A percentile compares a stretch with the other conserved stretches of the same genome.
Conservation (phyloP, 2,113 vertebrate genomes). For the Rattus norvegicus region DNA sequence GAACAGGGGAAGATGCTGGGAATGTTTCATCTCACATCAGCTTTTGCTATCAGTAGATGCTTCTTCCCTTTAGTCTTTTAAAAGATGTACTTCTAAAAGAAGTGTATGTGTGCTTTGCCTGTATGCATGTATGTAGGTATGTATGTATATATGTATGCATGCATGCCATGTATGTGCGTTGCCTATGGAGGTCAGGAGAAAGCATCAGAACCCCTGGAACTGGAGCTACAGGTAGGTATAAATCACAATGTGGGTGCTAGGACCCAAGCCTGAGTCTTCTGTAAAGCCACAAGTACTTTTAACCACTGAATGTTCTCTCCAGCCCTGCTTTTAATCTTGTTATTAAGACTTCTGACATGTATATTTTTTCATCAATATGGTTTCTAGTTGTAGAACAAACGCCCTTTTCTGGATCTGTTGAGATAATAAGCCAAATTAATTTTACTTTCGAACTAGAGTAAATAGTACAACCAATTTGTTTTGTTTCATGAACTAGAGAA, state of each 20-base stretch:
- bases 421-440: slow-evolving; percentile 1
- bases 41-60: slow-evolving; percentile 19
- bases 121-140: not conserved
- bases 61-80: slow-evolving; percentile 33
- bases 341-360: not conserved
- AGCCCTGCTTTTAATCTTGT: not conserved
- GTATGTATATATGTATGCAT: too few relatives aligned
- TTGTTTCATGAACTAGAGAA: slow-evolving; percentile 50
- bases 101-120: not conserved
- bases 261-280: not conserved
- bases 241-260: too few relatives aligned
- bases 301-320: not conserved
- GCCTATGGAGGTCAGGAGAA: not conserved
- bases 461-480: slow-evolving; percentile 51
- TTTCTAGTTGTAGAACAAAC: slow-evolving; percentile 7
- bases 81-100: not conserved
- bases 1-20: not conserved
- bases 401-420: not conserved
- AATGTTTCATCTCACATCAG: slow-evolving; percentile 37
- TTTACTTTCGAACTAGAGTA: slow-evolving; percentile 37
- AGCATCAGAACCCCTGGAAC: not conserved
- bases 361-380: slow-evolving; percentile 7
- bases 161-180: not conserved
- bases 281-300: not conserved
- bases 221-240: not conserved